phyloP scores from a whole-genome alignment of 2,888 invertebrate species.

The Ophion ellenae region DNA sequence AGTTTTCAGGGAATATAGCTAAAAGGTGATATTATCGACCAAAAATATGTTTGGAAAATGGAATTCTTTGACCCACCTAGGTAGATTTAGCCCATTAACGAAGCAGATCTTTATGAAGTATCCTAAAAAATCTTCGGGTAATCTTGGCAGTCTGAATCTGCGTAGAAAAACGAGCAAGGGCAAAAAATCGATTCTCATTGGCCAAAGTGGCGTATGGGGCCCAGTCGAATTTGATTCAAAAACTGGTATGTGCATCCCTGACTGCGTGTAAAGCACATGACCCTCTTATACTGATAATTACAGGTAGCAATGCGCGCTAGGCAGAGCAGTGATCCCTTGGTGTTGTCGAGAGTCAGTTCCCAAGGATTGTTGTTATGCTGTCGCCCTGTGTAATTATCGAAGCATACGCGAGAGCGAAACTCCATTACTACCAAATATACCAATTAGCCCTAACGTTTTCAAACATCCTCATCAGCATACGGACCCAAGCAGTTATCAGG shows the following conservation, averaged over 20 bases:
- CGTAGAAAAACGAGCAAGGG: too few relatives aligned
- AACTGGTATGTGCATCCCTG: neutral
- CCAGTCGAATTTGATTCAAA: neutral
- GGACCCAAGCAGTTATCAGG: constrained; percentile 15
- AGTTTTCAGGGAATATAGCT: too few relatives aligned
- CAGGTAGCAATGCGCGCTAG: neutral
- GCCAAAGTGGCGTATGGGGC: too few relatives aligned
- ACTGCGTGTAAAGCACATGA: neutral
- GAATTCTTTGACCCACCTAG: too few relatives aligned
- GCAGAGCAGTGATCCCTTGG: neutral
- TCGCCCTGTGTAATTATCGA: neutral
- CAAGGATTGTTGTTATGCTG: neutral
- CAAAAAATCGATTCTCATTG: too few relatives aligned
- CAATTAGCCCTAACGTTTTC: constrained; percentile 20
- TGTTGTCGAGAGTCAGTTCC: neutral
- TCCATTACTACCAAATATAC: constrained; percentile 16
- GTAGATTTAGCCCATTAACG: too few relatives aligned
- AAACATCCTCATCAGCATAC: constrained; percentile 17
- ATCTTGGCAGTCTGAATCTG: too few relatives aligned
- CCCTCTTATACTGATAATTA: neutral
- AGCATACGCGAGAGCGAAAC: neutral
- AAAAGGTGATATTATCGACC: too few relatives aligned
- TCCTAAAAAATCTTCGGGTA: too few relatives aligned
- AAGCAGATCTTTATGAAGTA: too few relatives aligned
- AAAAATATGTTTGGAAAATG: too few relatives aligned